Percentiles rank a stretch among this genome's conserved stretches.
phyloP scores from a whole-genome alignment of 2,888 invertebrate species.

The Alcis repandata region DNA sequence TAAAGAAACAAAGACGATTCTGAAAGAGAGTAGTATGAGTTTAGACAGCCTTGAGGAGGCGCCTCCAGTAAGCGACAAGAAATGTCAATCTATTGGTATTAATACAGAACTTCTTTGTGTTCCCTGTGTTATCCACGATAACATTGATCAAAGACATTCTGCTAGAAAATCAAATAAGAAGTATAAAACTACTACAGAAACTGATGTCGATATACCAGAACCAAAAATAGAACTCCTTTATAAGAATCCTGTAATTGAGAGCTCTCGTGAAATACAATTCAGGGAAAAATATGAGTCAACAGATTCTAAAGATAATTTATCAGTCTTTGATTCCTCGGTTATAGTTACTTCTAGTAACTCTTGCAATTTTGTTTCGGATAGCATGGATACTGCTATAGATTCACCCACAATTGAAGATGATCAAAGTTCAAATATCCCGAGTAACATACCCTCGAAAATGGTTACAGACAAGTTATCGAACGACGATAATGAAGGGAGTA shows the following conservation, averaged over 20 bases:
- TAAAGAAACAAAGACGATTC: conserved; percentile 47
- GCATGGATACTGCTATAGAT: conserved; percentile 45
- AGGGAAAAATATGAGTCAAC: conserved; percentile 51
- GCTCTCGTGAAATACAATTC: conserved; percentile 59
- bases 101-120: conserved; percentile 77
- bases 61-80: conserved; percentile 52
- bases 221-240: conserved; percentile 72
- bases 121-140: conserved; percentile 77
- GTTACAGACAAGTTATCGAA: neutral
- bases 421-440: conserved; percentile 25
- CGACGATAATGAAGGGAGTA: conserved; percentile 11
- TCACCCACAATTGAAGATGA: conserved; percentile 35
- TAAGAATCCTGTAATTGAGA: conserved; percentile 72
- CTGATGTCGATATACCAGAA: conserved; percentile 46
- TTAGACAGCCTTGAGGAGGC: conserved; percentile 75
- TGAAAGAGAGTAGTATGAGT: conserved; percentile 76
- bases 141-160: conserved; percentile 54
- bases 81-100: conserved; percentile 70
- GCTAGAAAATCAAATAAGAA: conserved; percentile 50
- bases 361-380: conserved; percentile 49
- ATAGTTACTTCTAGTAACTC: conserved; percentile 48
- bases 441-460: conserved; percentile 2
- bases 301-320: conserved; percentile 54
- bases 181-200: conserved; percentile 43
- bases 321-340: conserved; percentile 46